phyloP scores from a whole-genome alignment of 2,888 invertebrate genomes.

The Macropis europaea region DNA sequence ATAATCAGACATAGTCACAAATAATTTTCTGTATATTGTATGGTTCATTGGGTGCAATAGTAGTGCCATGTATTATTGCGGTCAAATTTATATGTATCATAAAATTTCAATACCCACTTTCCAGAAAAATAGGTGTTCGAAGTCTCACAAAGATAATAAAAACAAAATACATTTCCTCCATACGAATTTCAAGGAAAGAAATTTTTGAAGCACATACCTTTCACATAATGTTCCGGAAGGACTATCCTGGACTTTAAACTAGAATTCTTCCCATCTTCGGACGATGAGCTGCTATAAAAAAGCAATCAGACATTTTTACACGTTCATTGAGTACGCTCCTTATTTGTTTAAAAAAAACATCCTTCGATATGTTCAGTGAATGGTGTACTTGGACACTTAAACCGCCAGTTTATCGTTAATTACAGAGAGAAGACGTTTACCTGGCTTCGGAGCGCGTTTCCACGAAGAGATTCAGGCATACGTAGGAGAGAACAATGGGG shows the following conservation, averaged over 20 bases:
- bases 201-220: conserved; percentile 85
- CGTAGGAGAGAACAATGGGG: conserved; percentile 58
- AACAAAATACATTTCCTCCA: background rate
- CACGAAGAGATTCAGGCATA: conserved; percentile 51
- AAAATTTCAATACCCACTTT: too few relatives aligned
- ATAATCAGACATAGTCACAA: too few relatives aligned
- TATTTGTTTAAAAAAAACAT: too few relatives aligned
- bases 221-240: conserved; percentile 87
- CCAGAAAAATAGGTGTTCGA: too few relatives aligned
- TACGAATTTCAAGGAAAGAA: conserved; percentile 19
- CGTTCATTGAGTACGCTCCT: too few relatives aligned
- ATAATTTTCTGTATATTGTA: too few relatives aligned
- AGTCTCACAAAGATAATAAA: too few relatives aligned
- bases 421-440: conserved; percentile 48
- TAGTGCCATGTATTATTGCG: too few relatives aligned
- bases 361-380: too few relatives aligned
- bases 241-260: conserved; percentile 86
- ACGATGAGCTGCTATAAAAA: conserved; percentile 56
- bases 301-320: conserved; percentile 3
- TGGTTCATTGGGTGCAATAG: too few relatives aligned
- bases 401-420: background rate
- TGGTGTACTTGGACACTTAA: too few relatives aligned
- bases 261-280: conserved; percentile 66
- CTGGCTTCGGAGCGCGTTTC: conserved; percentile 59
- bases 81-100: too few relatives aligned